Evolutionary conservation across 1,140 invertebrate species (phyloP), one percentile per base, ranked within the genome.

Genomic region (Cydia fagiglandana): DNA sequence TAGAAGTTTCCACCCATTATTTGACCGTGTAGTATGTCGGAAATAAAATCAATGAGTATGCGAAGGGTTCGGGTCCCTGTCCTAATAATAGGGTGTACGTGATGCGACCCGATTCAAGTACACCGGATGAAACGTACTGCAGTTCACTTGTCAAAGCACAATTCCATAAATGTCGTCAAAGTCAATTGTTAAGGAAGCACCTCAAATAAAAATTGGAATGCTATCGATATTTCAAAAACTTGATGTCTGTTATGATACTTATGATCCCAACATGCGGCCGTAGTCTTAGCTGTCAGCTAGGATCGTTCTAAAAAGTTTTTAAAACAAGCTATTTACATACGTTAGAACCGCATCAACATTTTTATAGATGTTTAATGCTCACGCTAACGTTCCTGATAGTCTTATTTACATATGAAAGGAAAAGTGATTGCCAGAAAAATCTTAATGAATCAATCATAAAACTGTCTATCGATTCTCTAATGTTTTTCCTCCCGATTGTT

Each of bases 401-500:
- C 17, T 53, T 53, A 53, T 53, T 17, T 53, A n/a, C n/a, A n/a
- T n/a, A 17, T n/a, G 50, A 53, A 34, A 66, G 64, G 64, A 66
- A 70, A 41, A 38, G 30, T 9, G 17, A 41, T 45, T 17, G n/a
- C 9, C 66, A 17, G 66, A 28, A n/a, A 70, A 70, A 70, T 38
- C 34, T 6, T 30, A 17, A 17, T 70, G 7, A 38, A n/a, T 17
- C n/a, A 41, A 24, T 70, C 30, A 70, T 70, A 34, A 38, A 70
- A 70, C 34, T 34, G 12, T 12, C 12, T 68, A 38, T 38, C n/a
- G 15, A 9, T n/a, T 70, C 7, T 70, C 0, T 7, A 70, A 2
- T 9, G 30, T 70, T 70, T 70, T 70, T 34, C 34, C 17, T 70
- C 30, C 7, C 30, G 28, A 70, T 70, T 70, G 66, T 41, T 34